These are phyloP conservation scores for Acanthiza pusilla DNA, from an alignment of 2,797 vertebrate genomes.

Conservation along the genomic window DNA sequence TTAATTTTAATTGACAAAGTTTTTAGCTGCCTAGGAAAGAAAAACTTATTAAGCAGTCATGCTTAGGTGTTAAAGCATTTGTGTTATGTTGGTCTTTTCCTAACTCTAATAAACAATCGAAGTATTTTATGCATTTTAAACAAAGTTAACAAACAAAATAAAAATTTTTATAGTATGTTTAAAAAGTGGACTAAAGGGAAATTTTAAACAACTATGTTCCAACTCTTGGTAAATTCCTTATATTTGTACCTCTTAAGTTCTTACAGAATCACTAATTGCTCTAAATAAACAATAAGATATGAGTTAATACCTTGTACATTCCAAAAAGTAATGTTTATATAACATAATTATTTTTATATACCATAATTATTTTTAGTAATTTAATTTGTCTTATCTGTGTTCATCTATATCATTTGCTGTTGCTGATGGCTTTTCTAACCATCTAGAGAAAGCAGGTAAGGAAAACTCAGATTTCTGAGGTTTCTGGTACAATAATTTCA, in stretches of 20 bases:
- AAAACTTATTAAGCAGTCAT: background rate
- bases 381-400: background rate
- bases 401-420: background rate
- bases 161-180: background rate
- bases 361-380: background rate
- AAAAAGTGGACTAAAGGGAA: background rate
- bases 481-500: slow-evolving; percentile 13
- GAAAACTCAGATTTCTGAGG: background rate
- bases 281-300: background rate
- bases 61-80: background rate
- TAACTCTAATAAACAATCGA: background rate
- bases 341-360: background rate
- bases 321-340: background rate
- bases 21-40: background rate
- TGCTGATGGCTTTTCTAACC: background rate
- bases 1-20: background rate
- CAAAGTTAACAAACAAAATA: background rate
- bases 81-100: background rate
- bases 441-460: background rate
- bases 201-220: background rate
- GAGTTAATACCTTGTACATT: background rate
- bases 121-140: background rate
- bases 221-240: background rate
- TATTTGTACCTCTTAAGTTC: background rate
- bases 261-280: background rate